These are phyloP conservation scores for Passer domesticus DNA, from an alignment of 2,113 vertebrate species.

Conservation along the genomic window DNA sequence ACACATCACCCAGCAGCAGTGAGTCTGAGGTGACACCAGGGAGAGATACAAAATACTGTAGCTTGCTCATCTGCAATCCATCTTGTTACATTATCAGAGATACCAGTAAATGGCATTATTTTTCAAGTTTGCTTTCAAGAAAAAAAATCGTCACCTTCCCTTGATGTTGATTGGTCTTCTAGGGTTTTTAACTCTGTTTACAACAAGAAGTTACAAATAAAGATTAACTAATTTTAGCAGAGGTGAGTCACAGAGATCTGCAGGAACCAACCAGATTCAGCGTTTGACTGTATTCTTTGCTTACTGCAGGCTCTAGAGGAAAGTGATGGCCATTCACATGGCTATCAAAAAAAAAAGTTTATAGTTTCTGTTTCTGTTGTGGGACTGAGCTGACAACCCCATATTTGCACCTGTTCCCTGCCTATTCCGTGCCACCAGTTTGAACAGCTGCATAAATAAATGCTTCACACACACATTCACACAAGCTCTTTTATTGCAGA, in stretches of 20 bases:
- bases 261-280: neutral
- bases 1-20: neutral
- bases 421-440: neutral
- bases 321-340: accelerated
- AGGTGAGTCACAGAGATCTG: neutral
- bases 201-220: neutral
- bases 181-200: neutral
- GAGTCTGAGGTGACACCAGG: neutral
- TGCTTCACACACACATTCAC: neutral
- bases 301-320: neutral
- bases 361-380: neutral
- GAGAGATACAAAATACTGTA: neutral
- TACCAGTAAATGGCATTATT: neutral
- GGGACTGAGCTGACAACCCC: neutral
- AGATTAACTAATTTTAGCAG: neutral
- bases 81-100: neutral
- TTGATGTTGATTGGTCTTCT: neutral
- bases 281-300: neutral
- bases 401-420: neutral
- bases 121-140: neutral
- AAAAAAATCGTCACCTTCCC: neutral
- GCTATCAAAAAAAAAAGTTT: neutral
- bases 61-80: neutral
- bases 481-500: neutral
- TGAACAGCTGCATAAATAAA: neutral